Base-by-base conservation (phyloP, 2,888 invertebrate genomes). In the Eurytoma adleriae region DNA sequence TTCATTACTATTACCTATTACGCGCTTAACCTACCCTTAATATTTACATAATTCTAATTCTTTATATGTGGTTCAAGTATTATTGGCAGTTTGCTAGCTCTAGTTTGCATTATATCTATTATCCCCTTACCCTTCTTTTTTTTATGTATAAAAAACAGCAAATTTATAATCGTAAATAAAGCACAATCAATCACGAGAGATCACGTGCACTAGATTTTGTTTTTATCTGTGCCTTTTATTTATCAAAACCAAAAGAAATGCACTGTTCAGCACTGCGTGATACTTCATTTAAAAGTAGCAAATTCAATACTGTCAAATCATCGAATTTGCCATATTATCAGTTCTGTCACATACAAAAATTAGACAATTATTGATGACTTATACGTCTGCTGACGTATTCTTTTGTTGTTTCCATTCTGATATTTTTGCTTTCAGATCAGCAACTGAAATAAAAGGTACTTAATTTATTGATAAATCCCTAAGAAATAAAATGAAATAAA, bases 341-440 rank as follows among this genome's bases (percentile, higher is more conserved):
- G 72, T 78, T 64, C 64, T 64, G 52, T 30, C 24, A 72, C 57
- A 74, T 76, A n/a, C 18, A 48, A 69, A 69, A 66, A 30, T 40
- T 40, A 40, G 40, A 40, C 40, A 40, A 40, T 40, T 10, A 40
- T 40, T 56, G 13, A 68, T 76, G 52, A 66, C 48, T 80, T 75
- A 78, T 48, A 71, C 57, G 48, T 78, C 80, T 24, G 72, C 64
- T 27, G 80, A 78, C 16, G 80, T 90, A 88, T 93, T 93, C 91
- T 96, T 96, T 88, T 96, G 95, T 84, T 94, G 94, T 89, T 96
- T 96, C 98, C 98, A 98, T 87, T 94, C 94, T 85, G 94, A 93
- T 90, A 98, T 98, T 88, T 95, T 94, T 89, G 96, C 95, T 91
- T 97, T 97, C 83, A 98, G 92, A 87, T 97, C 97, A 72, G 93